Evolutionary conservation across 2,888 invertebrate species (phyloP), one percentile per base, ranked within the genome.

Genomic region (Melieria omissa): DNA sequence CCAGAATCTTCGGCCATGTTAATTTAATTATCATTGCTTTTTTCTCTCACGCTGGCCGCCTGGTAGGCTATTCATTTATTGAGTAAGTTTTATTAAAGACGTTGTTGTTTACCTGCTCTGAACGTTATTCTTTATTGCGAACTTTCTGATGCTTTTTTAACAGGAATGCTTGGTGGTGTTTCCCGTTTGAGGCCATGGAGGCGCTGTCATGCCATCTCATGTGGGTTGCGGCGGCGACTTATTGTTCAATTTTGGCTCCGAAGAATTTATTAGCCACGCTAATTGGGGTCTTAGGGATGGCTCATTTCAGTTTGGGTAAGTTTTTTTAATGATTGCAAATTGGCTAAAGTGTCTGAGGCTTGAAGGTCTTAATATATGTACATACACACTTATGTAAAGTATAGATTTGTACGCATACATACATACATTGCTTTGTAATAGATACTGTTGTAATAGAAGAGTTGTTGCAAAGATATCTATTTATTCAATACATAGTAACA

Each of bases 211-310:
- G 94, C 42, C 95, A 95, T 82, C 88, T 96, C 77, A 94, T 96
- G 94, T 96, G 95, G 93, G 95, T 95, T 14, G 94, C 96, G 52
- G 95, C 95, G 1, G 94, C 95, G 6, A 95, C 95, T 0, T 95
- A 96, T 85, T 95, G 95, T 81, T 93, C 94, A 12, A 90, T 93
- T 85, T 87, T 96, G 79, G 94, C 95, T 1, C 96, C 96, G 0
- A 93, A 93, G 84, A 94, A 92, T 80, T 88, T 95, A 77, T 88
- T 95, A 71, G 95, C 95, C 5, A 96, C 96, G 0, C 88, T 96
- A 68, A 95, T 95, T 81, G 96, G 96, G 16, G 92, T 96, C 0
- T 89, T 96, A 61, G 95, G 95, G 77, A 95, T 95, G 91, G 92
- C 95, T 3, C 95, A 96, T 87, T 96, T 95, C 84, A 95, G 95